Evolutionary conservation across 2,797 vertebrate species (phyloP).

Genomic region (Acomys russatus): DNA sequence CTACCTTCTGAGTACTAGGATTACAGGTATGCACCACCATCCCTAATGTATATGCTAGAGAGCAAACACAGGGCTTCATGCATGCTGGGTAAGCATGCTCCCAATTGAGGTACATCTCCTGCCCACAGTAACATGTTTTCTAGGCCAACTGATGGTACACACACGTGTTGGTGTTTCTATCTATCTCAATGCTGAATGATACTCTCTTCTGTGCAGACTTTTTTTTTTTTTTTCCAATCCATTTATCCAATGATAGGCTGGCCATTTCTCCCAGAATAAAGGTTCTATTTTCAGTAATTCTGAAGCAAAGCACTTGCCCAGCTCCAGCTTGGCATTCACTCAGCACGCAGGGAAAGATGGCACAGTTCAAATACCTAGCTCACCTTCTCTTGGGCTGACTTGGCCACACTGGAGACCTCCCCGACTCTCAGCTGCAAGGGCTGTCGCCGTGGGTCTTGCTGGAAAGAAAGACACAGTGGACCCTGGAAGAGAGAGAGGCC

Average conservation of each 20-base stretch:
- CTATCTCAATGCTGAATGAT: background rate
- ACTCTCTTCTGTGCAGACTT: background rate
- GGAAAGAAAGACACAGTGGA: slow-evolving; percentile 90
- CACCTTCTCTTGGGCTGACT: slow-evolving; percentile 93
- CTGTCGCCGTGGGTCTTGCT: slow-evolving; percentile 90
- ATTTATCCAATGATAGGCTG: background rate
- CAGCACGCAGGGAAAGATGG: background rate
- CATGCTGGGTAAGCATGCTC: background rate
- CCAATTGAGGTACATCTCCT: background rate
- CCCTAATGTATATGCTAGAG: background rate
- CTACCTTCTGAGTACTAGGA: background rate
- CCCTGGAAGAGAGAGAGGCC: slow-evolving; percentile 87
- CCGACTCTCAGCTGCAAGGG: slow-evolving; percentile 92
- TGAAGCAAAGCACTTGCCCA: background rate
- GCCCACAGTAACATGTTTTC: background rate
- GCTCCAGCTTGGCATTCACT: background rate
- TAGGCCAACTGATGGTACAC: background rate
- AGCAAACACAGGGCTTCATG: background rate
- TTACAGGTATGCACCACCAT: background rate
- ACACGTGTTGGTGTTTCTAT: background rate
- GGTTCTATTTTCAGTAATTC: background rate
- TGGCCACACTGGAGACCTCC: slow-evolving; percentile 90
- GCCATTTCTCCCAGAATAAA: background rate
- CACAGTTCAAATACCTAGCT: background rate
- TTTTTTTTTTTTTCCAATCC: background rate